Percentiles rank a stretch among this genome's conserved stretches.
phyloP scores from a whole-genome alignment of 1,140 invertebrate species.

The Papilio aristodemus region DNA sequence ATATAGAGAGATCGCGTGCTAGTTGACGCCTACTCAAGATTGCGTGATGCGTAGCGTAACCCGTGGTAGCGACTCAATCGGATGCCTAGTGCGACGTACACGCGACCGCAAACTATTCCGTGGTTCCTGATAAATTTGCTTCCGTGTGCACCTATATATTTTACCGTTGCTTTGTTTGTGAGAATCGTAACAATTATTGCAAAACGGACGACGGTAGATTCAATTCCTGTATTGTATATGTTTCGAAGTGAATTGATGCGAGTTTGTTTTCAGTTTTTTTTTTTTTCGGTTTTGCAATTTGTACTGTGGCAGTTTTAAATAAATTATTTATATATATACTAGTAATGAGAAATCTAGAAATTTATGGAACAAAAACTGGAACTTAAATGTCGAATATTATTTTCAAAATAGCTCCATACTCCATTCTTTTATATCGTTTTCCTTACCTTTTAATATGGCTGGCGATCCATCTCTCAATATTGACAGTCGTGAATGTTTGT shows the following conservation, averaged over 20 bases:
- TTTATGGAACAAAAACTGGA: too few species aligned
- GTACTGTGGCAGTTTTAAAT: background rate
- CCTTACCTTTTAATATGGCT: too few species aligned
- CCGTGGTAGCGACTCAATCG: conserved; percentile 31
- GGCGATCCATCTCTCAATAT: too few species aligned
- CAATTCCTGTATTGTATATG: conserved; percentile 46
- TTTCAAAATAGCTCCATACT: too few species aligned
- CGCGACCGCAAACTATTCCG: conserved; percentile 39
- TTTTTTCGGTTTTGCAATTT: background rate
- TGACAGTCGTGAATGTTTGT: too few species aligned
- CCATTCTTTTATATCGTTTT: too few species aligned
- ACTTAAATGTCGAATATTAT: too few species aligned
- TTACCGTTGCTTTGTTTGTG: conserved; percentile 47
- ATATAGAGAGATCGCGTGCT: conserved; percentile 23
- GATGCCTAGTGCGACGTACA: conserved; percentile 43
- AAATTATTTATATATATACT: background rate
- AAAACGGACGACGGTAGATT: conserved; percentile 37
- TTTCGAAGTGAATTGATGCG: conserved; percentile 28
- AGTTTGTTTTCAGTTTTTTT: conserved; percentile 19
- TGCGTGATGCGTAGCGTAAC: conserved; percentile 22
- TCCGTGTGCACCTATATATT: conserved; percentile 45
- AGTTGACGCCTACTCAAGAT: conserved; percentile 24
- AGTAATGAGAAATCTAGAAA: too few species aligned
- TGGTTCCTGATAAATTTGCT: conserved; percentile 53
- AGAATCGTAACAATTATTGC: conserved; percentile 38